These are phyloP conservation scores for Paraplagusia blochii DNA, from an alignment of 2,113 vertebrate genomes.

Conservation along the genomic window DNA sequence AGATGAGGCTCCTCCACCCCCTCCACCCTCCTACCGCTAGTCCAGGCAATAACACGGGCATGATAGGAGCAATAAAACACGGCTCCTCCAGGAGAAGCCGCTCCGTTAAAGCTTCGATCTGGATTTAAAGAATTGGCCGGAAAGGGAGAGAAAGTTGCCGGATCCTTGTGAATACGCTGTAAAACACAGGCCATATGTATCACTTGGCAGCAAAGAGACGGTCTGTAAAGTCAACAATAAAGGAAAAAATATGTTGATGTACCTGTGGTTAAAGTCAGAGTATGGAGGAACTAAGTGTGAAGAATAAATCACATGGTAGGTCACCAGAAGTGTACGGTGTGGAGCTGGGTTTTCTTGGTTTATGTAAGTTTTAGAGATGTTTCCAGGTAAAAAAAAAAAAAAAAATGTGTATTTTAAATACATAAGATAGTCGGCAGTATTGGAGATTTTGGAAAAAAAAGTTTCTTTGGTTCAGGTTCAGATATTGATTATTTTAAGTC, in stretches of 20 bases:
- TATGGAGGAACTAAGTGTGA: no score
- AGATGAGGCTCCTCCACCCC: constrained; percentile 24
- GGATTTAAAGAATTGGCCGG: constrained; percentile 9
- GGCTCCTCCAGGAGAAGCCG: constrained; percentile 12
- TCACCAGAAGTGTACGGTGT: no score
- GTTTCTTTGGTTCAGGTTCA: no score
- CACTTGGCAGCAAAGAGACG: not conserved
- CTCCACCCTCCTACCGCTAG: constrained; percentile 11
- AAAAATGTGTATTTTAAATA: no score
- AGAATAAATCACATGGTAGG: no score
- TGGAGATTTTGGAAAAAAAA: no score
- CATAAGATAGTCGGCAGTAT: no score
- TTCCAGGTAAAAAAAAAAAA: no score
- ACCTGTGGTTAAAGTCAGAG: no score
- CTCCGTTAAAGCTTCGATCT: constrained; percentile 1
- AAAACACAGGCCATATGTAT: not conserved
- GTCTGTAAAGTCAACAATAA: not conserved
- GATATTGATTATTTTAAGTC: no score
- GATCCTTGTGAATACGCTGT: not conserved
- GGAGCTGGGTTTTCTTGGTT: no score
- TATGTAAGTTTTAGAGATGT: no score
- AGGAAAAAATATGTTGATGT: not conserved
- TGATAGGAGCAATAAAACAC: constrained; percentile 30
- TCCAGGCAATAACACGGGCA: constrained; percentile 33
- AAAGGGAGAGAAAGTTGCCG: constrained; percentile 12